Evolutionary conservation across 2,113 vertebrate genomes (phyloP).

Genomic region (Phalacrocorax aristotelis): DNA sequence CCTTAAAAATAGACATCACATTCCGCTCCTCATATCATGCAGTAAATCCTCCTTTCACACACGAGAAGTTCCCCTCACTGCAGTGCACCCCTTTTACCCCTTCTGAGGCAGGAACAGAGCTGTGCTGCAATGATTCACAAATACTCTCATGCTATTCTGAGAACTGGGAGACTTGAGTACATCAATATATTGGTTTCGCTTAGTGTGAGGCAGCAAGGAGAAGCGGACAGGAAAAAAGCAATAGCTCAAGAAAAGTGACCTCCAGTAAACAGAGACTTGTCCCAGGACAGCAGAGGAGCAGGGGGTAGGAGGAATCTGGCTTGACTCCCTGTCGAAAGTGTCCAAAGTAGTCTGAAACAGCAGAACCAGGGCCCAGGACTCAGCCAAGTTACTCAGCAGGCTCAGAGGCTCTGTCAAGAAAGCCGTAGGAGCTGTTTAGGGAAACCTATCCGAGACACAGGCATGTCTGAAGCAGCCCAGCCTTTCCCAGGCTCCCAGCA

Average conservation of each 20-base stretch:
- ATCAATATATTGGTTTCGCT: background rate
- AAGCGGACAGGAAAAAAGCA: background rate
- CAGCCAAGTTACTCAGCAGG: conserved; percentile 3
- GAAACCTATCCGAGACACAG: background rate
- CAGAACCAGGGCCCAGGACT: background rate
- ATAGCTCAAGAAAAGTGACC: background rate
- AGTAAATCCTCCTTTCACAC: background rate
- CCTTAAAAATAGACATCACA: background rate
- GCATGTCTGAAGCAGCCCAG: background rate
- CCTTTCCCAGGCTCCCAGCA: background rate
- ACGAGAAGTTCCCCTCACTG: background rate
- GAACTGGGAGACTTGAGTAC: background rate
- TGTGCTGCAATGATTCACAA: background rate
- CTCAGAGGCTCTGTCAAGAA: background rate
- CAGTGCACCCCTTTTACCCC: background rate
- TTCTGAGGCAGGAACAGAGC: background rate
- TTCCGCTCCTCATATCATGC: background rate
- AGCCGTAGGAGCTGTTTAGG: background rate
- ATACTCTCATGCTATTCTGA: background rate
- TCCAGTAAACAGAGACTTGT: background rate
- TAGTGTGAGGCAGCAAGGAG: background rate
- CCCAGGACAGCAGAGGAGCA: background rate
- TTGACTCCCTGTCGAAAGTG: background rate
- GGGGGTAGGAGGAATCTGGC: conserved; percentile 1
- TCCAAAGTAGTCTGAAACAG: background rate